These are phyloP conservation scores for Heterodera filipjevi DNA, from an alignment of 2,888 invertebrate species.

Conservation along the genomic window DNA sequence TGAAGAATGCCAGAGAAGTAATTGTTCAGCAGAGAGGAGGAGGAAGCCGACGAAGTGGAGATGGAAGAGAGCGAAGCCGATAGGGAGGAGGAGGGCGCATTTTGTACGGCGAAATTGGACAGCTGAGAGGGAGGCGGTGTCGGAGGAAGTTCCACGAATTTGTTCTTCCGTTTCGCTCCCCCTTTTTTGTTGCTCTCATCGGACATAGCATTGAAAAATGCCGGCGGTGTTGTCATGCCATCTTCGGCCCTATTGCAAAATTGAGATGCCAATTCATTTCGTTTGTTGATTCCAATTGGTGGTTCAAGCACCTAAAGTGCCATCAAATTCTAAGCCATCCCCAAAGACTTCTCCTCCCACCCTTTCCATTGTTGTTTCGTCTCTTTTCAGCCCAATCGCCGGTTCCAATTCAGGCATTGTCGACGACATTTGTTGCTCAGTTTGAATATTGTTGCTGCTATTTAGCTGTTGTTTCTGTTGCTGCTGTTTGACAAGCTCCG, in stretches of 20 bases:
- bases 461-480: neutral
- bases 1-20: slow-evolving; percentile 10
- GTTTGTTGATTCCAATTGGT: slow-evolving; percentile 7
- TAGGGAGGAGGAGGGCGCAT: neutral
- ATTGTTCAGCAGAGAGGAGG: slow-evolving; percentile 9
- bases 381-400: neutral
- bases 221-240: neutral
- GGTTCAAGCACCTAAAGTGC: neutral
- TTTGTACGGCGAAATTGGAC: neutral
- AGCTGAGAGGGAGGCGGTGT: neutral
- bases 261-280: neutral
- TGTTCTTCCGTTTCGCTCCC: neutral
- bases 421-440: slow-evolving; percentile 6
- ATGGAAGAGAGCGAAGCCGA: neutral
- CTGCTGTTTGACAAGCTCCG: slow-evolving; percentile 24
- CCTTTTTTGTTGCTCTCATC: slow-evolving; percentile 2
- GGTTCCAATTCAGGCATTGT: neutral
- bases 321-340: neutral
- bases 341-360: neutral
- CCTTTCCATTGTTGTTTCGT: neutral
- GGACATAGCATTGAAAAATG: neutral
- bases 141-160: slow-evolving; percentile 2
- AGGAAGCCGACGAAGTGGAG: neutral
- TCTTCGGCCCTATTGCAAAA: neutral
- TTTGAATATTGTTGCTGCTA: neutral